phyloP scores from a whole-genome alignment of 2,113 vertebrate species.

The Heterotilapia buettikoferi region DNA sequence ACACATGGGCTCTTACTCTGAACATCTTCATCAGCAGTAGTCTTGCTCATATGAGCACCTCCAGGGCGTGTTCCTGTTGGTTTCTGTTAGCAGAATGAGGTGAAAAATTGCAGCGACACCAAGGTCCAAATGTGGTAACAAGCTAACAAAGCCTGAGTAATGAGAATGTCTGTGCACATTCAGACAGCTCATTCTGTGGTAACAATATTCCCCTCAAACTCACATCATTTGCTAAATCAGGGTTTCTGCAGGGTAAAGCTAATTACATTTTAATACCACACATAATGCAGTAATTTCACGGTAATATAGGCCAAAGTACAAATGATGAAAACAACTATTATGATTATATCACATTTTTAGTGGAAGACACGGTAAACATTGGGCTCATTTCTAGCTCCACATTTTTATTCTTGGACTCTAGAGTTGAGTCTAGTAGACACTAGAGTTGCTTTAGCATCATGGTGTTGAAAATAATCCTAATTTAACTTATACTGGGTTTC shows the following conservation, averaged over 20 bases:
- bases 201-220: constrained; percentile 1
- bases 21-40: constrained; percentile 31
- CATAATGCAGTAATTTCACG: neutral
- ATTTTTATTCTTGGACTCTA: neutral
- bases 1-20: constrained; percentile 53
- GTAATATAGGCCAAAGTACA: neutral
- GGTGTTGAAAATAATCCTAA: neutral
- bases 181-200: neutral
- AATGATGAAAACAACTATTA: neutral
- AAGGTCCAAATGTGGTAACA: constrained; percentile 5
- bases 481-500: neutral
- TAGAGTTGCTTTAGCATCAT: neutral
- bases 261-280: neutral
- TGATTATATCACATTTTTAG: neutral
- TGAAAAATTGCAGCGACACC: constrained; percentile 56
- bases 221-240: neutral
- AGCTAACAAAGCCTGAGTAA: constrained; percentile 49
- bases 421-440: no score
- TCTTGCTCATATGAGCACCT: constrained; percentile 31
- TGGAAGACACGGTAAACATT: neutral
- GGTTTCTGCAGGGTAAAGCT: neutral
- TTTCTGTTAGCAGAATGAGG: constrained; percentile 21
- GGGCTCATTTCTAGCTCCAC: neutral
- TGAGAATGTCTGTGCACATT: constrained; percentile 15
- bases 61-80: constrained; percentile 23